Conservation (phyloP, 2,888 invertebrate genomes). For the Tetranychus piercei region DNA sequence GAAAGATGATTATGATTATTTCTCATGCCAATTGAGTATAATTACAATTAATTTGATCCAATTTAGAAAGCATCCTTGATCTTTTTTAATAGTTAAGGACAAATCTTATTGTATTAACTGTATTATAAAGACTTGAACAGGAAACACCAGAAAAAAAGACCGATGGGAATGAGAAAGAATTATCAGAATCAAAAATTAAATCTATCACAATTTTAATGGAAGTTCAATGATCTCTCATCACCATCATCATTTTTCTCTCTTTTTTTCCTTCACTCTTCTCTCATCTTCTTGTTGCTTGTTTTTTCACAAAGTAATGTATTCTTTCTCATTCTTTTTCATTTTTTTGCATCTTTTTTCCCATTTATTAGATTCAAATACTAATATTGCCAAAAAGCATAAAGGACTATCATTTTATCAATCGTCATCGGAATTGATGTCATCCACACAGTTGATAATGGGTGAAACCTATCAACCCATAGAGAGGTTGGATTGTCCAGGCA, state of each 20-base stretch:
- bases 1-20: not conserved
- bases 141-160: not conserved
- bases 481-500: no score
- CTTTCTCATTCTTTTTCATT: not conserved
- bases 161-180: not conserved
- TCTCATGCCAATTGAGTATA: not conserved
- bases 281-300: not conserved
- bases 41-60: not conserved
- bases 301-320: not conserved
- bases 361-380: not conserved
- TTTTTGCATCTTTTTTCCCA: not conserved
- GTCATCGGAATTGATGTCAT: no score
- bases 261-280: no score
- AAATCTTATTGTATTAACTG: no score
- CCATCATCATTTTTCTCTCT: not conserved
- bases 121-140: no score
- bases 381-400: not conserved
- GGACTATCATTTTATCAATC: not conserved
- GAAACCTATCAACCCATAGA: no score
- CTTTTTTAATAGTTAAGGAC: no score
- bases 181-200: not conserved
- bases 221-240: not conserved
- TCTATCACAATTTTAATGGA: no score
- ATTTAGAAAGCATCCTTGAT: not conserved
- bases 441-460: no score